phyloP scores from a whole-genome alignment of 1,140 invertebrate genomes.

The Zaprionus vittiger region DNA sequence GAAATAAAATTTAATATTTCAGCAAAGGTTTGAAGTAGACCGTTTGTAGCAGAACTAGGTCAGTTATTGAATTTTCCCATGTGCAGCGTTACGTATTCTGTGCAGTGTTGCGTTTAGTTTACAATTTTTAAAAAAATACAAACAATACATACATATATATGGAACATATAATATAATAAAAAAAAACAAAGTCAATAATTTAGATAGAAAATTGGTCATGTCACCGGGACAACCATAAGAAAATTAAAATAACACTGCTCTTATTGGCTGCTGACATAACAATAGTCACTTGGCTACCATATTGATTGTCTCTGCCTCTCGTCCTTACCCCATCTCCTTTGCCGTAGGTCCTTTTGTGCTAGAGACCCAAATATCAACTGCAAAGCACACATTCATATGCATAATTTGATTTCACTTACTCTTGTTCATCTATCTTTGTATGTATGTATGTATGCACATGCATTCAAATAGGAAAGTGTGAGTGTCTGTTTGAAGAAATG shows the following conservation, averaged over 20 bases:
- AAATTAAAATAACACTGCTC: background rate
- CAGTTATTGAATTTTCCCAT: constrained; percentile 80
- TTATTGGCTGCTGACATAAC: constrained; percentile 50
- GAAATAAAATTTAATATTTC: no score
- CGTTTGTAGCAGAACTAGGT: constrained; percentile 66
- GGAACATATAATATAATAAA: background rate
- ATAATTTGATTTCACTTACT: constrained; percentile 6
- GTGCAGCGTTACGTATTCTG: constrained; percentile 3
- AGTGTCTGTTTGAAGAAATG: constrained; percentile 17
- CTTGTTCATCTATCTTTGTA: background rate
- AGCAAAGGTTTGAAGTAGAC: background rate
- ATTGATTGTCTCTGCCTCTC: constrained; percentile 62
- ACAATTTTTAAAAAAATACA: background rate
- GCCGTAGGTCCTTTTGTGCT: constrained; percentile 31
- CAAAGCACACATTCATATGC: constrained; percentile 8
- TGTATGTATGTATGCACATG: background rate
- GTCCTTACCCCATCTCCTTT: background rate
- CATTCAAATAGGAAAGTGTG: background rate
- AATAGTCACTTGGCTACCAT: constrained; percentile 64
- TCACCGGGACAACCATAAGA: background rate
- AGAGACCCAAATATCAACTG: constrained; percentile 65
- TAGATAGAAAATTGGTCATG: background rate
- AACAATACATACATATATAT: background rate
- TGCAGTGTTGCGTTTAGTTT: constrained; percentile 19
- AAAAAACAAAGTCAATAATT: background rate